These are phyloP conservation scores for Nannobrachium achirus DNA, from an alignment of 2,113 vertebrate species.

Conservation along the genomic window DNA sequence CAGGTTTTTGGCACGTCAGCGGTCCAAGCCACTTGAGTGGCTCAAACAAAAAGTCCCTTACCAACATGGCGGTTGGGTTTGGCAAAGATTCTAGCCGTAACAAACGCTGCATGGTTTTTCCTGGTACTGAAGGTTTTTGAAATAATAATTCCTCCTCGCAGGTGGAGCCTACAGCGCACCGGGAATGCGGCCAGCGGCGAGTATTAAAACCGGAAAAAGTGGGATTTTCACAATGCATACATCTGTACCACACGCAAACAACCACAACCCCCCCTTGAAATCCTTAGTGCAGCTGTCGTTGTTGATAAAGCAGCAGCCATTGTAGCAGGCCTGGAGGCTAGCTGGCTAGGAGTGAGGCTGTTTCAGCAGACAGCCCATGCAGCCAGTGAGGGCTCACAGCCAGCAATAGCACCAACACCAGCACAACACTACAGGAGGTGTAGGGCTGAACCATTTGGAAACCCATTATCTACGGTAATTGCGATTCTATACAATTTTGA, in stretches of 20 bases:
- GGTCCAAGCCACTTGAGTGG: no score
- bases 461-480: no score
- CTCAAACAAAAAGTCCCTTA: no score
- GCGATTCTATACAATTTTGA: no score
- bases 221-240: constrained; percentile 9
- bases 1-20: no score
- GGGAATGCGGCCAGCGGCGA: no score
- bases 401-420: background rate
- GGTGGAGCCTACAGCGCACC: background rate
- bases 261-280: background rate
- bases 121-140: background rate
- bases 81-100: no score
- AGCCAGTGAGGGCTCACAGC: constrained; percentile 31
- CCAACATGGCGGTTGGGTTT: no score
- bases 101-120: no score
- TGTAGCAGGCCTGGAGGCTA: constrained; percentile 26
- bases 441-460: constrained; percentile 10
- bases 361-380: constrained; percentile 36
- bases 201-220: background rate
- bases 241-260: constrained; percentile 16
- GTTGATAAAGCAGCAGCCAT: constrained; percentile 22
- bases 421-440: constrained; percentile 33
- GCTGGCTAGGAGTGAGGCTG: constrained; percentile 34
- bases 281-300: constrained; percentile 35
- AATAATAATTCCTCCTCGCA: background rate